Evolutionary conservation across 1,140 invertebrate genomes (phyloP), one percentile per base, ranked within the genome.

Genomic region (Thalassaphorura encarpata): DNA sequence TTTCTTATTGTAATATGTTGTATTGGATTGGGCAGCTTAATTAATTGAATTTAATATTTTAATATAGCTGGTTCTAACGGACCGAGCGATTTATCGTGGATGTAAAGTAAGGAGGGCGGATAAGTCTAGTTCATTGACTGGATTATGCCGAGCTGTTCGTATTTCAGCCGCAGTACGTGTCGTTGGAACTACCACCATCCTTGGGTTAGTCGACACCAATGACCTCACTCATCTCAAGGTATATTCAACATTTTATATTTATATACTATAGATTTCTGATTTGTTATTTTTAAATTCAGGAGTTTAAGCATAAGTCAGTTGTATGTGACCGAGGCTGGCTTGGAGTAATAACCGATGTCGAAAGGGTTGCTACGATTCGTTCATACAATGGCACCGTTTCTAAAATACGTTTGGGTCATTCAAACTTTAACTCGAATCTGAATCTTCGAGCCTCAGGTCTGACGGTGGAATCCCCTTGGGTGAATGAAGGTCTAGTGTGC

Each of bases 391-490:
- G n/a, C n/a, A n/a, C n/a, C n/a, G n/a, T n/a, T n/a, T n/a, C n/a
- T n/a, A n/a, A n/a, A n/a, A n/a, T n/a, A n/a, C n/a, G n/a, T n/a
- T n/a, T n/a, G n/a, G n/a, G n/a, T n/a, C n/a, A n/a, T n/a, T n/a
- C n/a, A n/a, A n/a, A n/a, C n/a, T n/a, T n/a, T n/a, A n/a, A 48
- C 6, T n/a, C 46, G 19, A 8, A 13, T 48, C 46, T 11, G 11
- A 27, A 11, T 11, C 15, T 13, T 28, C 13, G 27, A 11, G 5
- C 27, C 26, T 28, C 11, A 48, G 19, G 19, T 43, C 27, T n/a
- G n/a, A n/a, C n/a, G n/a, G n/a, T n/a, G n/a, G 46, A 48, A 48
- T 11, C 8, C 26, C 46, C 46, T 27, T 48, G 46, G 46, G 26
- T 48, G 6, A 26, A 23, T 19, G n/a, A n/a, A n/a, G n/a, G n/a